Base-by-base conservation (phyloP, 2,888 invertebrate species). In the Lissonota sp. region DNA sequence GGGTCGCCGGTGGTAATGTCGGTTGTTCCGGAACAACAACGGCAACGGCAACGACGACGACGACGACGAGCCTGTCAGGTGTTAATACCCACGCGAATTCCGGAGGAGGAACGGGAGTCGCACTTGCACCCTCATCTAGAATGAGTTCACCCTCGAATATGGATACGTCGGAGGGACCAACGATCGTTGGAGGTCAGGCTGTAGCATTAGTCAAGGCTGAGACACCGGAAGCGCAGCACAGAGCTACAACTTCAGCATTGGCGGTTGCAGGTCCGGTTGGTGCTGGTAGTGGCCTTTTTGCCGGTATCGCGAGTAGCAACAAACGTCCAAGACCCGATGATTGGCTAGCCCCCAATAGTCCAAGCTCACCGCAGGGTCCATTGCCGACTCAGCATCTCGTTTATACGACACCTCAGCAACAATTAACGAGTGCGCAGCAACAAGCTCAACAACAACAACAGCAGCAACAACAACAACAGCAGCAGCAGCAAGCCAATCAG, bases 311-410 rank as follows among this genome's bases (percentile, higher is more conserved):
- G 42, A 85, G 92, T 86, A 93, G 90, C 86, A 93, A 93, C 82
- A 95, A 95, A 86, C 92, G 94, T 75, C 93, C 94, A 69, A 93
- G 95, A 57, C 92, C 93, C 55, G 94, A 95, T 87, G 95, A 95
- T 88, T 95, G 95, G 95, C 92, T 95, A 83, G 94, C 95, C 74
- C 94, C 95, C 26, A 94, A 94, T 80, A 94, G 95, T 91, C 95
- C 95, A 7, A 91, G 88, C 66, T 91, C 92, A 5, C 91, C 91
- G n/a, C 87, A 87, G 93, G 94, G 87, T 90, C 93, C 88, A 92
- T 93, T 90, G 91, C 94, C 88, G 91, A 95, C 93, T 93, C 93
- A 93, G 94, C 92, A 93, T 93, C 96, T 93, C 90, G 95, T 92
- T 86, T 96, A 93, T 84, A 86, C 89, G 62, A 90, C 88, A 74